Base-by-base conservation (phyloP, 2,888 invertebrate species). In the Drosophila crucigera region DNA sequence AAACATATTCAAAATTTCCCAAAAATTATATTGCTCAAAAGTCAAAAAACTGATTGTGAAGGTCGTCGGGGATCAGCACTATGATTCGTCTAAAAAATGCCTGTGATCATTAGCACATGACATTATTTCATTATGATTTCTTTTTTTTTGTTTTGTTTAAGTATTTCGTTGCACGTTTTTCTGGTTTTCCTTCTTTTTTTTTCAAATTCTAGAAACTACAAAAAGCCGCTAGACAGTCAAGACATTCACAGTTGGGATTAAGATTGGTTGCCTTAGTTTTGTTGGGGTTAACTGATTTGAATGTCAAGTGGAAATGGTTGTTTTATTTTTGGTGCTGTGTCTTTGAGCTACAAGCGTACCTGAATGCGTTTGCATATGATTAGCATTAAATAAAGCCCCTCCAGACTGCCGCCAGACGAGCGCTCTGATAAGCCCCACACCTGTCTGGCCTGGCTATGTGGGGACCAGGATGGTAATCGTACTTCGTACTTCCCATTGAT, bases 351-450 rank as follows among this genome's bases (percentile, higher is more conserved):
- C 73, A 59, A 31, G 11, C 52, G 30, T 47, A 41, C 55, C 62
- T 52, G 62, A 55, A 52, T 56, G 41, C 33, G 54, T 52, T 68
- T 83, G 83, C 77, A 73, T 86, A 52, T 56, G 66, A 83, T 86
- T 81, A 83, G 39, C 78, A 66, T 73, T 55, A 52, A 73, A 53
- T 67, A 62, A 62, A 31, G 59, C 53, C n/a, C 10, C 25, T 31
- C 69, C 68, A 87, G 82, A 83, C 88, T 52, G 79, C 9, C 58
- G 72, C 72, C 70, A 87, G 83, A 83, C 83, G 39, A 22, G 58
- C 41, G 19, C 3, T 16, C 33, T 58, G 62, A 78, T 74, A 82
- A 65, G 39, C 56, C 30, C 53, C 37, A 9, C 2, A 14, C 31
- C 14, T 58, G 25, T 47, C 16, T 22, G 37, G 25, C 2, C n/a